Evolutionary conservation across 2,888 invertebrate genomes (phyloP), one percentile per base, ranked within the genome.

Genomic region (Slavum lentiscoides): DNA sequence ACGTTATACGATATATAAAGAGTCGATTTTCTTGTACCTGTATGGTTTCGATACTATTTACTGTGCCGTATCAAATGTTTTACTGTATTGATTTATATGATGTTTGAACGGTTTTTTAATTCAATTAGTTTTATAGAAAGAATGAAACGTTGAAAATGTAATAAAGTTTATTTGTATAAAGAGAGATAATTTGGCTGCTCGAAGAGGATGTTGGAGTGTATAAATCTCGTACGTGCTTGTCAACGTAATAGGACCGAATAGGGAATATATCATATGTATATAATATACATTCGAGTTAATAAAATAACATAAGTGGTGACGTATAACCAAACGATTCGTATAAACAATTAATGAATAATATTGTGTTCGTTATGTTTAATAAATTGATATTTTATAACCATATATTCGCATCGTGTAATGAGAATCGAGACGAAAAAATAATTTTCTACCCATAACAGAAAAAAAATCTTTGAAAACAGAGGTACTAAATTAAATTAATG

Each of bases 51-150:
- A 21, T 43, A 72, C 11, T 17, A 49, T 30, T 74, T 62, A 9
- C 9, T 19, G 8, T 49, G 4, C 9, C 5, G 17, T 53, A 53
- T 68, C 30, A 49, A 61, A 43, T 61, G 19, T 62, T 43, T 53
- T 7, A 62, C 15, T 19, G 49, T 19, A 30, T 72, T 59, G 37
- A 58, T 58, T 70, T 61, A 72, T 43, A 61, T 11, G 23, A 73
- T 30, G 13, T 61, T 19, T 19, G 43, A 30, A 30, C 4, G 43
- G 3, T 21, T 23, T 30, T 53, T 11, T 73, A 19, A 30, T 49
- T 62, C 7, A 73, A 23, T 11, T 49, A 13, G 19, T 74, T 74
- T 62, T 15, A 30, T 15, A 0, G 30, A 30, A 8, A 7, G 17
- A 23, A 49, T 43, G n/a, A 43, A 49, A 61, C 11, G 15, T 8